These are phyloP conservation scores for Pachyrhynchus sulphureomaculatus DNA, from an alignment of 1,140 invertebrate species.

Conservation along the genomic window DNA sequence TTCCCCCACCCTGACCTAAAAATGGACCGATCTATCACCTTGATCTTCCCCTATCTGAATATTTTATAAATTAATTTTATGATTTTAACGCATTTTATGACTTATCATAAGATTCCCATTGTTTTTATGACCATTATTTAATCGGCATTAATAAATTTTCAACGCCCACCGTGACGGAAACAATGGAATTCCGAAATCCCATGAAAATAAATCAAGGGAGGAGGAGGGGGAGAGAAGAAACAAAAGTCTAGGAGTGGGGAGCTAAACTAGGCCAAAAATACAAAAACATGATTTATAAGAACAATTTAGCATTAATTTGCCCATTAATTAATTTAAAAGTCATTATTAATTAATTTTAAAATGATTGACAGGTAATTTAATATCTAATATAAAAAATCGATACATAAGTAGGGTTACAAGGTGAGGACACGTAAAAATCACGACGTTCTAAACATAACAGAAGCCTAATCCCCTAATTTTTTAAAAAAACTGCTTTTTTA, in stretches of 20 bases:
- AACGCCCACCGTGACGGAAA: slow-evolving; percentile 25
- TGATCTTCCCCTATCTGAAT: slow-evolving; percentile 24
- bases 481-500: slow-evolving; percentile 36
- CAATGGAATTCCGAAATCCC: slow-evolving; percentile 9
- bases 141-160: slow-evolving; percentile 19
- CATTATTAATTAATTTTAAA: slow-evolving; percentile 22
- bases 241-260: slow-evolving; percentile 31
- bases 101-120: not conserved
- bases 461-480: slow-evolving; percentile 6
- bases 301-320: slow-evolving; percentile 11
- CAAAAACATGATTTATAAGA: slow-evolving; percentile 13
- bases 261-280: slow-evolving; percentile 23
- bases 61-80: slow-evolving; percentile 5
- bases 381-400: slow-evolving; percentile 46
- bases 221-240: slow-evolving; percentile 34
- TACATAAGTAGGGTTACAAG: slow-evolving; percentile 51
- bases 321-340: slow-evolving; percentile 15
- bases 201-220: slow-evolving; percentile 29
- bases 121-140: not conserved
- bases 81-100: slow-evolving; percentile 3
- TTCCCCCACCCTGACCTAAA: slow-evolving; percentile 40
- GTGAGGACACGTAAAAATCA: slow-evolving; percentile 38
- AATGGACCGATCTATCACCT: slow-evolving; percentile 43
- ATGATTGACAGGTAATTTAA: slow-evolving; percentile 36
- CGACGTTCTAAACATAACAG: slow-evolving; percentile 10